phyloP scores from a whole-genome alignment of 2,113 vertebrate species.

The Alosa alosa region DNA sequence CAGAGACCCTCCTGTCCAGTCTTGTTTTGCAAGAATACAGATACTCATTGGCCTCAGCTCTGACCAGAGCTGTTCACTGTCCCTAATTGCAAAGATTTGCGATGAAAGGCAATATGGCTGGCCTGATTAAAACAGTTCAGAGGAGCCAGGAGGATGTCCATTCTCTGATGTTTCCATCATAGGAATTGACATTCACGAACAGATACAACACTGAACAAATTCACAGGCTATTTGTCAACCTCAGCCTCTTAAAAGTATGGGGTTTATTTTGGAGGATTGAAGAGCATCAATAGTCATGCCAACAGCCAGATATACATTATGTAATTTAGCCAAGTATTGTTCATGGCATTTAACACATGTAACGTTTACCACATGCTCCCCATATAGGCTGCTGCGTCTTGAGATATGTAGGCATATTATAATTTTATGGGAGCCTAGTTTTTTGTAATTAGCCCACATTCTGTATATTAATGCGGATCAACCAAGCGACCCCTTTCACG shows the following conservation, averaged over 20 bases:
- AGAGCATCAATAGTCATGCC: neutral
- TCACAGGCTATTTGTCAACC: neutral
- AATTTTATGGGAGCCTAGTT: neutral
- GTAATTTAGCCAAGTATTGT: neutral
- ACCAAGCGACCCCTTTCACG: neutral
- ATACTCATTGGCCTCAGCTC: conserved; percentile 48
- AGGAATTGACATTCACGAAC: conserved; percentile 58
- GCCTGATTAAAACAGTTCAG: conserved; percentile 71
- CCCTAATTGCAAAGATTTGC: conserved; percentile 55
- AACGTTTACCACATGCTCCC: neutral
- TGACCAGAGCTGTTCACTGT: conserved; percentile 61
- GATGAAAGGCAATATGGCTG: conserved; percentile 73
- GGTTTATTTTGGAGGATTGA: neutral
- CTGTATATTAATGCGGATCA: conserved; percentile 7
- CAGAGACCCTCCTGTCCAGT: neutral
- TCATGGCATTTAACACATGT: neutral
- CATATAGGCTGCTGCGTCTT: neutral
- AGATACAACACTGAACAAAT: neutral
- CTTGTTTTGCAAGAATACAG: conserved; percentile 48
- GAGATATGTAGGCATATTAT: neutral
- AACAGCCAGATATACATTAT: neutral
- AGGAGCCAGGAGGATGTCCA: conserved; percentile 65
- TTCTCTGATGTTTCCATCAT: conserved; percentile 71
- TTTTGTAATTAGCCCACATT: conserved; percentile 13
- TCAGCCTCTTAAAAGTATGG: neutral